phyloP scores from a whole-genome alignment of 1,140 invertebrate genomes.

The Zeugodacus cucurbitae region DNA sequence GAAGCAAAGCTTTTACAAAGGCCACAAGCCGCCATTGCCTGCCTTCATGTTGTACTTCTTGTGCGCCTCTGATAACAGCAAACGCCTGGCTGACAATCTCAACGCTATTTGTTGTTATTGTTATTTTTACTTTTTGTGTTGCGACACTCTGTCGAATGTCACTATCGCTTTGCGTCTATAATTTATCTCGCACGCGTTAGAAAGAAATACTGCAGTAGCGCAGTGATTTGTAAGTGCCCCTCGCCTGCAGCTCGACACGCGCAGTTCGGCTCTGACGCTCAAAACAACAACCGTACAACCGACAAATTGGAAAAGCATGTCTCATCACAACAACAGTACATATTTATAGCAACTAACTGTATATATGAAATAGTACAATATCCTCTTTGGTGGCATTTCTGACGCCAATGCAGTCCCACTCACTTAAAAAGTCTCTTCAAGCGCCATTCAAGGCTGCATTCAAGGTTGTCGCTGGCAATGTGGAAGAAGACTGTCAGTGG shows the following conservation, averaged over 20 bases:
- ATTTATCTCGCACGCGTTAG: constrained; percentile 8
- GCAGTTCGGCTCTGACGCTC: background rate
- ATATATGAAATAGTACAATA: background rate
- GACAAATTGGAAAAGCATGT: constrained; percentile 11
- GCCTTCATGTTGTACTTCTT: background rate
- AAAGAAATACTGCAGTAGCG: background rate
- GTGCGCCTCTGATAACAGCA: background rate
- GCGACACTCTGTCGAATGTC: background rate
- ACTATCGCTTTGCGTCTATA: background rate
- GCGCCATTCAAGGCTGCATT: constrained; percentile 14
- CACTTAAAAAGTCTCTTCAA: background rate
- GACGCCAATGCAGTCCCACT: background rate
- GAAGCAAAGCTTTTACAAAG: background rate
- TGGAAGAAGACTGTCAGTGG: background rate
- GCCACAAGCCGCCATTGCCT: background rate
- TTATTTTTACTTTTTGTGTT: background rate
- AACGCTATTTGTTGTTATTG: background rate
- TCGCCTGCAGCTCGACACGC: background rate
- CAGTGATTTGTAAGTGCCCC: background rate
- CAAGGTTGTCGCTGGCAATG: constrained; percentile 3
- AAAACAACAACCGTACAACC: background rate
- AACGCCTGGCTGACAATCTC: background rate
- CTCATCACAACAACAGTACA: background rate
- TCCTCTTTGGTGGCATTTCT: background rate
- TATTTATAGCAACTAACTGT: background rate